Evolutionary conservation across 2,888 invertebrate genomes (phyloP).

Genomic region (Keiferia lycopersicella): DNA sequence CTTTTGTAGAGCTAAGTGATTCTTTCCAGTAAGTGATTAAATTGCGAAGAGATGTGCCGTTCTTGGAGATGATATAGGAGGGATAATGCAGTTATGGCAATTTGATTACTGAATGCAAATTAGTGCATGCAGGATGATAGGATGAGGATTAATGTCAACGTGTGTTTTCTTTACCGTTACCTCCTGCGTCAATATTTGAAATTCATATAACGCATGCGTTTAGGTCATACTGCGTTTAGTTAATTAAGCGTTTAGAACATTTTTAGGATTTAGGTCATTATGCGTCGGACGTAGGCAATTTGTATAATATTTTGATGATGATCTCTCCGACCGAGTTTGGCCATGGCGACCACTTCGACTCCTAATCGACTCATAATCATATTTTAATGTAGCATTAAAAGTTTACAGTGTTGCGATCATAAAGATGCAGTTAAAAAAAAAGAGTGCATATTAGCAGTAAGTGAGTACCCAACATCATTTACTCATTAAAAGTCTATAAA

Average conservation of each 20-base stretch:
- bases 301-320: too few relatives aligned
- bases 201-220: too few relatives aligned
- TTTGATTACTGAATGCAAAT: conserved; percentile 1
- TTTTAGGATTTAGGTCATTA: too few relatives aligned
- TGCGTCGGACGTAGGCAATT: too few relatives aligned
- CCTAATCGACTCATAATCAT: too few relatives aligned
- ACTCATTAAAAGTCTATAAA: not conserved
- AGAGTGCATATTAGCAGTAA: not conserved
- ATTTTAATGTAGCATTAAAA: too few relatives aligned
- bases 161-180: not conserved
- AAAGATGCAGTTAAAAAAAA: not conserved
- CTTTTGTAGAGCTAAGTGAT: conserved; percentile 9
- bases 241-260: too few relatives aligned
- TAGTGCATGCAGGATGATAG: not conserved
- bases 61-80: not conserved
- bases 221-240: too few relatives aligned
- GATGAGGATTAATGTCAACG: not conserved
- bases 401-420: not conserved
- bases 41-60: not conserved
- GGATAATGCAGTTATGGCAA: not conserved
- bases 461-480: not conserved
- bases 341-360: too few relatives aligned
- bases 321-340: too few relatives aligned
- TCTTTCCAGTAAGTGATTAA: conserved; percentile 8
- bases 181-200: too few relatives aligned